phyloP scores from a whole-genome alignment of 2,113 vertebrate genomes.

The Xiphorhynchus elegans region DNA sequence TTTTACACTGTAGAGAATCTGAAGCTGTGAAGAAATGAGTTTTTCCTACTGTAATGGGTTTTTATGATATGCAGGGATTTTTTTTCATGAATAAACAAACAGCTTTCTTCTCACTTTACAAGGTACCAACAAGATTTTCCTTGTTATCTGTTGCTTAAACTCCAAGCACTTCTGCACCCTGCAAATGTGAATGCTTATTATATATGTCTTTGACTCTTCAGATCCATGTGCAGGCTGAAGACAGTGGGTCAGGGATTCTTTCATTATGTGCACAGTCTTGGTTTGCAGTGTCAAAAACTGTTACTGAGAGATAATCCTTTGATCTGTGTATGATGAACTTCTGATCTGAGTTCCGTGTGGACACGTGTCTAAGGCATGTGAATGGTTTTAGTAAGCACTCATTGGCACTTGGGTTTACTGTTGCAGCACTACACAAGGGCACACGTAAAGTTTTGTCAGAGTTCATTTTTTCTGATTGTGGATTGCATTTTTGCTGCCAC shows the following conservation, averaged over 20 bases:
- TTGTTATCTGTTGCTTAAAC: background rate
- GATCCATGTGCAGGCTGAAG: background rate
- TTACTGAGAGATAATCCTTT: background rate
- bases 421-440: background rate
- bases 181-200: background rate
- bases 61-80: background rate
- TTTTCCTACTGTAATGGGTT: background rate
- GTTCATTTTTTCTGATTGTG: background rate
- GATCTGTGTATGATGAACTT: background rate
- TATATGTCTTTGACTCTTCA: background rate
- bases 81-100: conserved; percentile 5
- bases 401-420: background rate
- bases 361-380: accelerated
- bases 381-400: background rate
- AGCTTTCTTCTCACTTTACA: background rate
- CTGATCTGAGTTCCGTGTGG: background rate
- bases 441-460: accelerated
- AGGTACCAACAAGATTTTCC: background rate
- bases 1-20: background rate
- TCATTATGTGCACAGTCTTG: background rate
- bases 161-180: background rate
- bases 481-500: background rate
- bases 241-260: background rate
- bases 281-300: background rate
- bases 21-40: background rate